Evolutionary conservation across 2,113 vertebrate genomes (phyloP), one percentile per base, ranked within the genome.

Genomic region (Nothoprocta pentlandii): DNA sequence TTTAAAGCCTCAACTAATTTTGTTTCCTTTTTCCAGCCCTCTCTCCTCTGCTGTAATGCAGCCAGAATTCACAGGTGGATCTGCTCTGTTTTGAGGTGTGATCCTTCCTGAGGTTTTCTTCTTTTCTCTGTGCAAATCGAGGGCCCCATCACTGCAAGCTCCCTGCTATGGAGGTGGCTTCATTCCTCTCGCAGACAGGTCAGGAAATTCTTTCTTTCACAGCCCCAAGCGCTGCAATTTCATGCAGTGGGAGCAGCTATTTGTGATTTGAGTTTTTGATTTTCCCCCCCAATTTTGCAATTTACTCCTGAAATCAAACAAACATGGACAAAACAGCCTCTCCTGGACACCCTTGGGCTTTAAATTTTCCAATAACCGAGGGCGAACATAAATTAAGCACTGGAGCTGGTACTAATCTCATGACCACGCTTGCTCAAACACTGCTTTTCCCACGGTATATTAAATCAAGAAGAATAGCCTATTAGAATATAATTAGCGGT

Each of bases 401-500:
- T 89, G 11, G 93, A 93, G 91, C 83, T 83, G 73, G 94, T 94
- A 47, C 83, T 95, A 83, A 86, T 94, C 92, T 89, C 19, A 8
- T 41, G 80, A 58, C 81, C 86, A 28, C 80, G 46, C 74, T 58
- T 8, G 11, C 61, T 91, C 22, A 5, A 51, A n/a, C 56, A 44
- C 69, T 6, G 8, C 15, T 92, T 94, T 95, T 93, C 95, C 56
- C 84, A 42, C 12, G 76, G 71, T 68, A 41, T 92, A 64, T 94
- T 96, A 85, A 96, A 94, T 89, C 74, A 85, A 59, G 85, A 87
- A 49, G 69, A 92, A 93, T 66, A 81, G 66, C 68, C 93, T 68
- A 93, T 97, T 96, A 91, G 89, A 91, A 93, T 86, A 71, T 95
- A 95, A 98, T 98, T 97, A 97, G 75, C 92, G 82, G 44, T 80